Evolutionary conservation across 2,113 vertebrate genomes (phyloP).

Genomic region (Grallaria varia): DNA sequence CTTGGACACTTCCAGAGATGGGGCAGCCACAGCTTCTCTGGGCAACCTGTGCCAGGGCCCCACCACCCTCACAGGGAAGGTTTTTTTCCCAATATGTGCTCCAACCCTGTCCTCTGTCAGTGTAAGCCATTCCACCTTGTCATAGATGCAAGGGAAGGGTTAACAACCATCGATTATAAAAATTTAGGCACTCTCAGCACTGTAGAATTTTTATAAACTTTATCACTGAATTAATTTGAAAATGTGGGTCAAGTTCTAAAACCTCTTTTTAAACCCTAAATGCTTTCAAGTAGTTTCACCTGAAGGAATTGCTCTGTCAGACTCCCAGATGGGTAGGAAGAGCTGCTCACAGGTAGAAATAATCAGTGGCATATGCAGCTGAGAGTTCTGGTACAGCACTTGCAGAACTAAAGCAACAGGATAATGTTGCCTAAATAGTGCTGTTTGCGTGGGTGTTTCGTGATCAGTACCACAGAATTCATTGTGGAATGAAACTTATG

Average conservation of each 20-base stretch:
- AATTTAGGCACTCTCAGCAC: background rate
- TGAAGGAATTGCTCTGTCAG: fast-evolving
- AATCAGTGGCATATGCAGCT: background rate
- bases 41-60: background rate
- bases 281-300: background rate
- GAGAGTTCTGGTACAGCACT: too few species aligned
- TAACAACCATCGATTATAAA: too few species aligned
- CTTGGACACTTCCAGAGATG: background rate
- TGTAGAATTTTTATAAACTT: fast-evolving
- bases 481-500: fast-evolving
- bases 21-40: background rate
- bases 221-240: background rate
- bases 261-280: fast-evolving
- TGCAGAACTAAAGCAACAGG: fast-evolving
- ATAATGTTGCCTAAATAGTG: fast-evolving
- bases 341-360: background rate
- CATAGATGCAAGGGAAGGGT: background rate
- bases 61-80: background rate
- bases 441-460: background rate
- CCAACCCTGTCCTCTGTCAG: background rate
- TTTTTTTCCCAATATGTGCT: background rate
- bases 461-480: fast-evolving
- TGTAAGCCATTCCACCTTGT: background rate
- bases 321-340: background rate
- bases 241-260: background rate